These are phyloP conservation scores for Seira sanloemensis DNA, from an alignment of 2,888 invertebrate genomes.

Conservation along the genomic window DNA sequence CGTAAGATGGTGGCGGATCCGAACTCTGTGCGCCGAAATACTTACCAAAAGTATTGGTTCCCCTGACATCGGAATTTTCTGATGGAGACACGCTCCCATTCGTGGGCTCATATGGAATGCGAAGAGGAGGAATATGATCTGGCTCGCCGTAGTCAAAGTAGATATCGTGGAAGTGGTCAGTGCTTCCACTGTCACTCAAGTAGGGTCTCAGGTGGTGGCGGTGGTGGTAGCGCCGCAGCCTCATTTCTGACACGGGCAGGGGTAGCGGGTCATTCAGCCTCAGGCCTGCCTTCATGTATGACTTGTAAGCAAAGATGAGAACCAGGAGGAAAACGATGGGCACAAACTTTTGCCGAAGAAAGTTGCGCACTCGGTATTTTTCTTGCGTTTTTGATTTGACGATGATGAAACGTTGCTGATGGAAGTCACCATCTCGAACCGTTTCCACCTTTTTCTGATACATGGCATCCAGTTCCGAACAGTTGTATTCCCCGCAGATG, in stretches of 20 bases:
- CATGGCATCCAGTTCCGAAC: conserved; percentile 59
- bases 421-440: conserved; percentile 52
- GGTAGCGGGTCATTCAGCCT: conserved; percentile 29
- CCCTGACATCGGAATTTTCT: background rate
- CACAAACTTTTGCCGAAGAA: conserved; percentile 65
- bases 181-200: background rate
- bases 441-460: conserved; percentile 64
- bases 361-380: conserved; percentile 62
- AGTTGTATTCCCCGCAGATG: conserved; percentile 62
- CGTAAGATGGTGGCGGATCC: conserved; percentile 62
- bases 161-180: conserved; percentile 36
- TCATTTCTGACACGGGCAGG: conserved; percentile 27
- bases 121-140: conserved; percentile 8
- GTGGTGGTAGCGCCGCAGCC: conserved; percentile 21
- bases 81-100: background rate
- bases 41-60: background rate
- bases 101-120: conserved; percentile 47
- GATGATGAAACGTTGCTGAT: conserved; percentile 62
- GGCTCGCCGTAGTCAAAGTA: conserved; percentile 44
- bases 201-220: conserved; percentile 22
- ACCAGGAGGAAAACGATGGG: conserved; percentile 64
- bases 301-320: conserved; percentile 64
- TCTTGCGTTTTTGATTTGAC: conserved; percentile 58
- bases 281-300: conserved; percentile 67
- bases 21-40: background rate